Evolutionary conservation across 2,113 vertebrate genomes (phyloP).

Genomic region (Pollachius pollachius): DNA sequence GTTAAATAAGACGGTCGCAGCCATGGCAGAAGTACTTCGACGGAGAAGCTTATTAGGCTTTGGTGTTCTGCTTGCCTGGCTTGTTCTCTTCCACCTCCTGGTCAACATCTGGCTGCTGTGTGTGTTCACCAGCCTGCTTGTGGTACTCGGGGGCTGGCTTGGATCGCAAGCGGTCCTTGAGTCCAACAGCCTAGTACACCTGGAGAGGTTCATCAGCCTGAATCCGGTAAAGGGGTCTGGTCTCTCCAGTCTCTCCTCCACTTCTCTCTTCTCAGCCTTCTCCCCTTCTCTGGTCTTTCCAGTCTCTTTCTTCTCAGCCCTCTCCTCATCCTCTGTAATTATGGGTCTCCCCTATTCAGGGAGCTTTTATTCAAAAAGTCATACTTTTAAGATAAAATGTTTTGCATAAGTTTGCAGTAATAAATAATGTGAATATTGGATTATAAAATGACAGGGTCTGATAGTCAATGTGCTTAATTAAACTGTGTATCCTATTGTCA

Average conservation of each 20-base stretch:
- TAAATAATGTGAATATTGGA: too few species aligned
- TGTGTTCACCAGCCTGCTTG: constrained; percentile 79
- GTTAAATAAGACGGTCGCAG: not conserved
- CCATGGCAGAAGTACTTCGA: constrained; percentile 64
- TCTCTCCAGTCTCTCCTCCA: too few species aligned
- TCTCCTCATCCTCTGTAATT: not conserved
- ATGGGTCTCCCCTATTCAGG: not conserved
- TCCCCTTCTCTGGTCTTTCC: too few species aligned
- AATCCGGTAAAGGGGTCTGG: constrained; percentile 30
- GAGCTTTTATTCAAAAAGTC: too few species aligned
- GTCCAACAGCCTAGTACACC: constrained; percentile 71
- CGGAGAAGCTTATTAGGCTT: constrained; percentile 72
- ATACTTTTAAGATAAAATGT: too few species aligned
- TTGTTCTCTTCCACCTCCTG: constrained; percentile 83
- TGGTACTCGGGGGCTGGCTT: constrained; percentile 83
- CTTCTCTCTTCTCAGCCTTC: too few species aligned
- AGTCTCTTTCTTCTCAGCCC: too few species aligned
- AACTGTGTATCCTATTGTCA: too few species aligned
- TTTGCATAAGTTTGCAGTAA: too few species aligned
- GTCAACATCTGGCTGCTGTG: constrained; percentile 84
- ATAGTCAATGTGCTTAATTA: too few species aligned
- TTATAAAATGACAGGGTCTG: too few species aligned
- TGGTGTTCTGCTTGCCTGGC: constrained; percentile 73
- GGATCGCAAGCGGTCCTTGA: constrained; percentile 69
- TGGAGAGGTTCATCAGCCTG: constrained; percentile 83